Base-by-base conservation (phyloP, 2,888 invertebrate genomes). In the Eugnorisma glareosa region DNA sequence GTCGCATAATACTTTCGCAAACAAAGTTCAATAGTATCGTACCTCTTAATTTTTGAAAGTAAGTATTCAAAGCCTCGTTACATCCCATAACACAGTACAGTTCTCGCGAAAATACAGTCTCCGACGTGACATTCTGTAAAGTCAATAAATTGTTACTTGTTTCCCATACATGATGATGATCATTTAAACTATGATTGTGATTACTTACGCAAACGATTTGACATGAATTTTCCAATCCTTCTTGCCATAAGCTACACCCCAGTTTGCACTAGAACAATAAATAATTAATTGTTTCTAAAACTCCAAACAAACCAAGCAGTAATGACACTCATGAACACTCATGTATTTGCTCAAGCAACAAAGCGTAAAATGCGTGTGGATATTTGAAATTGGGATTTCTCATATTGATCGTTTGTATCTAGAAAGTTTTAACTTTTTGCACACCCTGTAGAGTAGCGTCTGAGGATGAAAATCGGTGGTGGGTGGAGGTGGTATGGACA, bases 61-160 rank as follows among this genome's bases (percentile, higher is more conserved):
- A 98, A 77, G 97, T 97, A 89, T 98, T 98, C 71, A 98, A 95
- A 70, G 98, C 98, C 91, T 98, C 98, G 92, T 98, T 98, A 93
- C 99, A 99, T 75, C 98, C 98, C 95, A 98, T 97, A 48, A 98
- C 98, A 91, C 98, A 98, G 91, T 98, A 98, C 31, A 98, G 94
- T 92, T 98, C 98, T 90, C 98, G 97, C 3, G 98, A 97, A 80
- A 98, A 97, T 64, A 98, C 96, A 37, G 97, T 96, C 88, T 98
- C 97, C 78, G 97, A 97, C 28, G 98, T 98, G 84, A 97, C 98
- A 94, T 98, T 98, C 98, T 98, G 95, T 48, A 96, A 88, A 76
- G n/a, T 31, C 59, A 67, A 4, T 43, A n/a, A 45, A 37, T 67
- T 48, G 21, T 67, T 70, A 77, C 5, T 67, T 43, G 4, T 10